These are phyloP conservation scores for Crematogaster levior DNA, from an alignment of 2,888 invertebrate genomes.

Conservation along the genomic window DNA sequence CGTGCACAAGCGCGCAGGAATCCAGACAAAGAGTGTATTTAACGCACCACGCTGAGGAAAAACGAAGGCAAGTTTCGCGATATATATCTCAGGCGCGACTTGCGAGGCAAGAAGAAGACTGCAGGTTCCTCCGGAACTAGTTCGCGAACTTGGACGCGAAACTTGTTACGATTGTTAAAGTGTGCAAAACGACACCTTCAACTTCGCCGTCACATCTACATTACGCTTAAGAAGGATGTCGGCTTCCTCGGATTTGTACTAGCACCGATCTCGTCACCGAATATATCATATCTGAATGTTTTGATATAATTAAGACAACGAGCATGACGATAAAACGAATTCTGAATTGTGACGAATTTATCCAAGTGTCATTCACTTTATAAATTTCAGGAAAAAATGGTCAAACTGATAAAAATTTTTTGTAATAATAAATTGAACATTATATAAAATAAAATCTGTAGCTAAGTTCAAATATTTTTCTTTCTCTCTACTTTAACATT, in stretches of 20 bases:
- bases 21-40: conserved; percentile 32
- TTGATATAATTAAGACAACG: neutral
- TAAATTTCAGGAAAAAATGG: neutral
- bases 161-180: conserved; percentile 65
- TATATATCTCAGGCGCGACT: neutral
- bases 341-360: neutral
- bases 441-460: neutral
- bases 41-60: neutral
- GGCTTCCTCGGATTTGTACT: neutral
- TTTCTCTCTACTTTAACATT: neutral
- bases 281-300: neutral
- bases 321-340: neutral
- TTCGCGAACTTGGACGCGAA: conserved; percentile 56
- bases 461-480: neutral
- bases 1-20: neutral
- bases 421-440: neutral
- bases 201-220: conserved; percentile 37
- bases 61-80: neutral
- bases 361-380: neutral
- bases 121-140: conserved; percentile 48
- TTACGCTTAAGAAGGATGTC: neutral
- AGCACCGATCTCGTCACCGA: neutral
- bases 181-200: conserved; percentile 54
- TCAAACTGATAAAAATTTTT: neutral
- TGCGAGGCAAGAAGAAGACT: conserved; percentile 21